phyloP scores from a whole-genome alignment of 2,113 vertebrate genomes.

The Anoplopoma fimbria region DNA sequence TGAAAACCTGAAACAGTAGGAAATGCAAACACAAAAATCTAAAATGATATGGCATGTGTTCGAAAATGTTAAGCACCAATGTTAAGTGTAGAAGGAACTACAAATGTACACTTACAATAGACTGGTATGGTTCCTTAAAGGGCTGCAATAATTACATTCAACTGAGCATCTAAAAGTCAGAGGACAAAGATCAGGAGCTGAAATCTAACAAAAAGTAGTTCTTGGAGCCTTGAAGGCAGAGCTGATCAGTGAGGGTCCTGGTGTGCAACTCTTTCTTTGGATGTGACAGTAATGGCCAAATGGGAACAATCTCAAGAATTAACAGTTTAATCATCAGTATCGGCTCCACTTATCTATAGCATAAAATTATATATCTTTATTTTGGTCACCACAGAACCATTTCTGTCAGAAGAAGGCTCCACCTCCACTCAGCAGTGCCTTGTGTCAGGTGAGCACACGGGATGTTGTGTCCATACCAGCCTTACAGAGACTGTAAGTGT shows the following conservation, averaged over 20 bases:
- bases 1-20: neutral
- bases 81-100: too few relatives aligned
- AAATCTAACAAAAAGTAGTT: neutral
- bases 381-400: neutral
- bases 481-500: constrained; percentile 41
- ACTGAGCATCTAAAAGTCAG: neutral
- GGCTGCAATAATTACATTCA: neutral
- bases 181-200: too few relatives aligned
- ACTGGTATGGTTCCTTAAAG: neutral
- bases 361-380: neutral
- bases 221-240: neutral
- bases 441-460: constrained; percentile 25
- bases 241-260: too few relatives aligned
- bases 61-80: too few relatives aligned
- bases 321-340: neutral
- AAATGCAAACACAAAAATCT: too few relatives aligned
- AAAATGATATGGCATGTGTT: too few relatives aligned
- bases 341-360: neutral
- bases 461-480: constrained; percentile 37
- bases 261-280: neutral
- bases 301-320: too few relatives aligned
- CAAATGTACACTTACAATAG: neutral
- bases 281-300: too few relatives aligned
- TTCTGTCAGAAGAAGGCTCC: constrained; percentile 5
- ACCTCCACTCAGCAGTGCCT: constrained; percentile 4